Conservation (phyloP, 2,113 vertebrate species). For the Saimiri boliviensis region DNA sequence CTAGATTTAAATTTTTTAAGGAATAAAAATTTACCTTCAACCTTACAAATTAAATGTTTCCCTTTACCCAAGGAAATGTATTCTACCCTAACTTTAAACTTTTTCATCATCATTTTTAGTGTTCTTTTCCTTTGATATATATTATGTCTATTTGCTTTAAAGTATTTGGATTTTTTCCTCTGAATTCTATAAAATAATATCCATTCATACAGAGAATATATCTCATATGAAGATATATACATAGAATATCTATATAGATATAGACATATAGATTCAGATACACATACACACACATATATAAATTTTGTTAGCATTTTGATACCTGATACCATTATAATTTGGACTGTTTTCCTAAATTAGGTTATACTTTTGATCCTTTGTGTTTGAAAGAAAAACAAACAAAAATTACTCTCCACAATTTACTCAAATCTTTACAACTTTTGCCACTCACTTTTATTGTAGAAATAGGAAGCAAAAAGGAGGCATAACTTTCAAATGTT, state of each 20-base stretch:
- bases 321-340: background rate
- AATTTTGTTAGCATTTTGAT: background rate
- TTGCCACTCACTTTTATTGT: background rate
- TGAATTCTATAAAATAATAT: background rate
- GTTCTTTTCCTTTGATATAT: background rate
- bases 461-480: background rate
- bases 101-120: background rate
- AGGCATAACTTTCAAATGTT: background rate
- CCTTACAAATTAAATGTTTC: background rate
- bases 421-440: background rate
- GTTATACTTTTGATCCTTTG: background rate
- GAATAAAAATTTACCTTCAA: background rate
- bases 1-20: background rate
- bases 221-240: background rate
- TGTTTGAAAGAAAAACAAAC: background rate
- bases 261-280: background rate
- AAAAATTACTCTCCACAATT: background rate
- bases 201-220: background rate
- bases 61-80: background rate
- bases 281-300: background rate
- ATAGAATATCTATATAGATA: background rate
- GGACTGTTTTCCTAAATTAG: background rate
- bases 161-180: background rate
- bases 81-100: background rate
- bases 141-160: background rate